Percentiles rank a stretch among this genome's conserved stretches.
Conservation (phyloP, 2,797 vertebrate species). For the Cirrhinus mrigala region DNA sequence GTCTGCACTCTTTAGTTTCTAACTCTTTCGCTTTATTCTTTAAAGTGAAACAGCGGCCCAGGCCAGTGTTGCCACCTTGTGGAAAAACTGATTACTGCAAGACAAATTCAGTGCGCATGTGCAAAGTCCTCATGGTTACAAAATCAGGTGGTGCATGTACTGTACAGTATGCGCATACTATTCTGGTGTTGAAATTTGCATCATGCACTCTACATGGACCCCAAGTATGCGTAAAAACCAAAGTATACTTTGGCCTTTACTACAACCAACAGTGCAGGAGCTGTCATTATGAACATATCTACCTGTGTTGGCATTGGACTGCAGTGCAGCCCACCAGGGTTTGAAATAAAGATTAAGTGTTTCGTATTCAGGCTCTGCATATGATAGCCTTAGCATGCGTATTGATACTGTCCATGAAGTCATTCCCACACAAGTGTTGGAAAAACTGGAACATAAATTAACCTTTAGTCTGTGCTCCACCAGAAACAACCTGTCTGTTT, state of each 20-base stretch:
- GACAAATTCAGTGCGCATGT: background rate
- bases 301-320: slow-evolving; percentile 4
- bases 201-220: background rate
- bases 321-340: background rate
- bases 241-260: background rate
- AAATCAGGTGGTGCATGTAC: background rate
- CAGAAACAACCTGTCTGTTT: slow-evolving; percentile 45
- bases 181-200: background rate
- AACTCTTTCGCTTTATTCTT: background rate
- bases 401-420: slow-evolving; percentile 38
- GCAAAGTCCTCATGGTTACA: background rate
- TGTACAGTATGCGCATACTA: background rate
- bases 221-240: background rate
- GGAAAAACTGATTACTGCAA: background rate
- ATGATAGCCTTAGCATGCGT: slow-evolving; percentile 6
- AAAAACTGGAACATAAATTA: slow-evolving; percentile 52
- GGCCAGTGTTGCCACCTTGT: background rate
- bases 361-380: background rate
- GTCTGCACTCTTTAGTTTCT: background rate
- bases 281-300: background rate
- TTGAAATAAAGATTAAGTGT: background rate
- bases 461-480: slow-evolving; percentile 38
- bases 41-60: background rate
- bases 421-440: slow-evolving; percentile 52
- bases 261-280: background rate